phyloP scores from a whole-genome alignment of 2,797 vertebrate species.

The Cryptoprocta ferox region DNA sequence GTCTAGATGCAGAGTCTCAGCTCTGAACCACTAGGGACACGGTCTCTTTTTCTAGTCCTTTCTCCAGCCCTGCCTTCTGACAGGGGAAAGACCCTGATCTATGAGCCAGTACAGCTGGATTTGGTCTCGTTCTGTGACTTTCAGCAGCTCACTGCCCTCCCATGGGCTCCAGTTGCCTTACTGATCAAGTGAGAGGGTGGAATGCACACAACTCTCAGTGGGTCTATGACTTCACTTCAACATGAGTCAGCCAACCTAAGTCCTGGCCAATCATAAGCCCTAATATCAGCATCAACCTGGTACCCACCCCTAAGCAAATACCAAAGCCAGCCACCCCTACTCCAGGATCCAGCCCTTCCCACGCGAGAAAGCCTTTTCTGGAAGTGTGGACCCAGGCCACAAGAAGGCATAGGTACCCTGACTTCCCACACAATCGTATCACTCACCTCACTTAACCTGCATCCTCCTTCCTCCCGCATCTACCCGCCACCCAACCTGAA shows the following conservation, averaged over 20 bases:
- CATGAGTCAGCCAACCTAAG: background rate
- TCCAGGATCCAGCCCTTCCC: slow-evolving; percentile 9
- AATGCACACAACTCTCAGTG: background rate
- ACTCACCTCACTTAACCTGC: slow-evolving; percentile 64
- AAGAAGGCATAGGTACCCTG: slow-evolving; percentile 62
- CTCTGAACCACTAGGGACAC: background rate
- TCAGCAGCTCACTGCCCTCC: background rate
- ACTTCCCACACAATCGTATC: slow-evolving; percentile 39
- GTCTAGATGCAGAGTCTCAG: background rate
- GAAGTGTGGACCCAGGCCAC: slow-evolving; percentile 35
- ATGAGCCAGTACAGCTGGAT: background rate
- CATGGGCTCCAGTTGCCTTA: background rate
- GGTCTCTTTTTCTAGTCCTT: background rate
- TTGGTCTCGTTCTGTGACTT: background rate
- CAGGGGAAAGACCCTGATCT: background rate
- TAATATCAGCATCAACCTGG: background rate
- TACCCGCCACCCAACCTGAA: slow-evolving; percentile 51
- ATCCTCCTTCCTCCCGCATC: slow-evolving; percentile 24
- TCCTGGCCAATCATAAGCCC: background rate
- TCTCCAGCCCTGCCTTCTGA: background rate
- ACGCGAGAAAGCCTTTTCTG: background rate
- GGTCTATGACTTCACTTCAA: slow-evolving; percentile 54
- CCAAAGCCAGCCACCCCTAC: slow-evolving; percentile 3
- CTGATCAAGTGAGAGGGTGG: background rate
- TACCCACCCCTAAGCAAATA: background rate